Conservation (phyloP, 2,888 invertebrate genomes). For the Nipponacmea schrenckii region DNA sequence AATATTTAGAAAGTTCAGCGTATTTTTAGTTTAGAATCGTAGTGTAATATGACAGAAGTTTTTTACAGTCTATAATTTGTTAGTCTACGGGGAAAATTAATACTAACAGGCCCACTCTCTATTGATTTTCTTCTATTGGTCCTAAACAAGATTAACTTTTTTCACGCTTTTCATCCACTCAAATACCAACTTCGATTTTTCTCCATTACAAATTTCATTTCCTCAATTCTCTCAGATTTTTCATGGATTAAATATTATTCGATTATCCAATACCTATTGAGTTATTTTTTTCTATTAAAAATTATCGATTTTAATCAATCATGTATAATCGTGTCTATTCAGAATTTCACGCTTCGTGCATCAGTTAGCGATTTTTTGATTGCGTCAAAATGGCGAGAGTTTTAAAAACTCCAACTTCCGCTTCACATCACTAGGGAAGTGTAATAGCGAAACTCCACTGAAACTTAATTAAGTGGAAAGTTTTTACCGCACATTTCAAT, state of each 20-base stretch:
- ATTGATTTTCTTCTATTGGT: no score
- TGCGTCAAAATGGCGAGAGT: constrained; percentile 8
- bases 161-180: no score
- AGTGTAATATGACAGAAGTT: no score
- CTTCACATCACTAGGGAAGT: constrained; percentile 1
- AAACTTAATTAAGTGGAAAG: neutral
- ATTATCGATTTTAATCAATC: neutral
- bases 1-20: no score
- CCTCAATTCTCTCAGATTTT: neutral
- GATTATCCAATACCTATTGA: neutral
- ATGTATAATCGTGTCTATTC: constrained; percentile 2
- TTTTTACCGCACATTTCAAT: constrained; percentile 2
- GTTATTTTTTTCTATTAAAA: no score
- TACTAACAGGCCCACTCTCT: no score
- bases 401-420: neutral
- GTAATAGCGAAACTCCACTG: neutral
- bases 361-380: constrained; percentile 6
- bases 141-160: no score
- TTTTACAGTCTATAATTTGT: no score
- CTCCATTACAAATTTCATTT: constrained; percentile 1
- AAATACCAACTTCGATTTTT: neutral
- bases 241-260: neutral
- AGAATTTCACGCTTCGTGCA: constrained; percentile 2
- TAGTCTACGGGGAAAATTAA: no score
- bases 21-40: no score